phyloP scores from a whole-genome alignment of 2,888 invertebrate genomes.

The Agriotes lineatus region DNA sequence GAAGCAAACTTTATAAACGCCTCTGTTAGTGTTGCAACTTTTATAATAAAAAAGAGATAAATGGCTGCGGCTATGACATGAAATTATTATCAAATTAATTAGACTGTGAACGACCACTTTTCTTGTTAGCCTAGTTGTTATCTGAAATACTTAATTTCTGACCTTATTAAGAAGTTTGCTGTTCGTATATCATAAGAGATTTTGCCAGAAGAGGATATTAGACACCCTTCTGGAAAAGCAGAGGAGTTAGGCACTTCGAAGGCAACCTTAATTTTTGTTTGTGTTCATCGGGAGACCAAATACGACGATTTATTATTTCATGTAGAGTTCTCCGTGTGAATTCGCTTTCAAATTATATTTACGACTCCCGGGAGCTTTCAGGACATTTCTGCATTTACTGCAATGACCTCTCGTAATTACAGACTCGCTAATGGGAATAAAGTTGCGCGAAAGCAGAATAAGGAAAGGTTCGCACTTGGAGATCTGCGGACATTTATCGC shows the following conservation, averaged over 20 bases:
- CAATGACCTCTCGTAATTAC: constrained; percentile 12
- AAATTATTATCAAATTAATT: constrained; percentile 19
- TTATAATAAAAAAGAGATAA: constrained; percentile 19
- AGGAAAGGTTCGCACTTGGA: background rate
- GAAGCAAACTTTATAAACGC: constrained; percentile 8
- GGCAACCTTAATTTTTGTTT: constrained; percentile 1
- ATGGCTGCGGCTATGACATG: constrained; percentile 10
- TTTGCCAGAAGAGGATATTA: background rate
- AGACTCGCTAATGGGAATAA: constrained; percentile 21
- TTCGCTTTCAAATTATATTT: constrained; percentile 15
- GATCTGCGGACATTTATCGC: constrained; percentile 18
- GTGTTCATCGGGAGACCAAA: background rate
- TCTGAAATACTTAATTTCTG: constrained; percentile 6
- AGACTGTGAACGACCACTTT: constrained; percentile 16
- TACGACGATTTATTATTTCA: background rate
- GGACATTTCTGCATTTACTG: constrained; percentile 18
- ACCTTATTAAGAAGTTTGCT: constrained; percentile 10
- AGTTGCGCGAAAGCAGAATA: constrained; percentile 2
- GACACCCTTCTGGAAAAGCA: background rate
- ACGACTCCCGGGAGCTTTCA: constrained; percentile 4
- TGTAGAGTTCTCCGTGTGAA: background rate
- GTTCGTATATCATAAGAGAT: constrained; percentile 2
- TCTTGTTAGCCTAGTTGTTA: constrained; percentile 2
- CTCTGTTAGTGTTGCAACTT: constrained; percentile 17
- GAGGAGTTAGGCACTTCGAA: too few relatives aligned